These are phyloP conservation scores for Tychaedon coryphoeus DNA, from an alignment of 2,113 vertebrate species.

Conservation along the genomic window DNA sequence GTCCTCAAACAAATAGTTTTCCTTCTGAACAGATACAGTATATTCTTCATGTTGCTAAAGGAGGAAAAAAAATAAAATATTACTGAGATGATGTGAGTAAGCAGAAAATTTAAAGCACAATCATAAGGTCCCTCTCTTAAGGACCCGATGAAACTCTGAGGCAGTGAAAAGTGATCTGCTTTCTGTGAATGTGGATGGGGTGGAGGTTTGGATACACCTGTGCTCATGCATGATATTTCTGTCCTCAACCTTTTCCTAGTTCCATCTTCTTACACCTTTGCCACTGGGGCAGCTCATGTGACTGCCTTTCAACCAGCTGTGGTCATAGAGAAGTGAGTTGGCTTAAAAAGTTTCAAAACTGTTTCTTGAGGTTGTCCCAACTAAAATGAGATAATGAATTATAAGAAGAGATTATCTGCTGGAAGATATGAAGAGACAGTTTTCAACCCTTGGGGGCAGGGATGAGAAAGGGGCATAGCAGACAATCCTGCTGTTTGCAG, in stretches of 20 bases:
- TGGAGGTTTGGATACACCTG: neutral
- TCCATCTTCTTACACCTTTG: neutral
- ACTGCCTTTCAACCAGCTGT: neutral
- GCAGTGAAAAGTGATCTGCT: neutral
- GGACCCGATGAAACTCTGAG: neutral
- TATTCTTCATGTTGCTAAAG: neutral
- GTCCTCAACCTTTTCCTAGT: neutral
- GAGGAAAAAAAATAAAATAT: neutral
- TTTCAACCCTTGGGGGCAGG: neutral
- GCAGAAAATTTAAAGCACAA: neutral
- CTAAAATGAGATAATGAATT: neutral
- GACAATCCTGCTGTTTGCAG: neutral
- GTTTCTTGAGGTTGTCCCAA: neutral
- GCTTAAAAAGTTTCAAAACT: neutral
- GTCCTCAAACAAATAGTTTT: neutral
- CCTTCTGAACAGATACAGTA: neutral
- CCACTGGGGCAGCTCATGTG: neutral
- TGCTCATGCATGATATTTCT: neutral
- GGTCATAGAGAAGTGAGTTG: neutral
- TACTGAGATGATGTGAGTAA: neutral
- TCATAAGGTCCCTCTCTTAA: neutral
- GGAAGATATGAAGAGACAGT: neutral
- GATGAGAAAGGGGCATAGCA: neutral
- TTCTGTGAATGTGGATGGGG: neutral
- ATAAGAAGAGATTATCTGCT: neutral